Evolutionary conservation across 2,113 vertebrate genomes (phyloP).

Genomic region (Thunnus thynnus): DNA sequence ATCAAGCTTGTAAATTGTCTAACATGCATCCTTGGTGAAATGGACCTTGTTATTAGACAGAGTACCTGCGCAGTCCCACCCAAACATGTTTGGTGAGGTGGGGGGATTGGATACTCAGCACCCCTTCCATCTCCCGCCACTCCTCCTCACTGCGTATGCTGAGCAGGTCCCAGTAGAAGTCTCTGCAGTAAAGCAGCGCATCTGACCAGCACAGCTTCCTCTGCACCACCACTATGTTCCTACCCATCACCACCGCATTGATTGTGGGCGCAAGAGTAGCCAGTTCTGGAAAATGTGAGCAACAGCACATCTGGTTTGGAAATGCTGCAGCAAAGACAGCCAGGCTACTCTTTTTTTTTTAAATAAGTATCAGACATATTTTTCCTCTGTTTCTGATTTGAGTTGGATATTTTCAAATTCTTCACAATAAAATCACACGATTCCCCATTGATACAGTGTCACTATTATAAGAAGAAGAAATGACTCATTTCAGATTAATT

Average conservation of each 20-base stretch:
- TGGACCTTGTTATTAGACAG: not conserved
- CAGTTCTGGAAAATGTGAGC: not conserved
- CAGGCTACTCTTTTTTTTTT: too few species aligned
- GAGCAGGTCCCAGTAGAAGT: slow-evolving; percentile 35
- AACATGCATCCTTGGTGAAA: not conserved
- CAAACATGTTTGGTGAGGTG: slow-evolving; percentile 32
- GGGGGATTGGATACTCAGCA: not conserved
- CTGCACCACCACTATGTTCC: not conserved
- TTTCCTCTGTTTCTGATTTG: too few species aligned
- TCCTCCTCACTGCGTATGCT: slow-evolving; percentile 28
- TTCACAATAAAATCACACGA: too few species aligned
- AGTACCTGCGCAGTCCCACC: slow-evolving; percentile 48
- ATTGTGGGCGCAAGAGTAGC: not conserved
- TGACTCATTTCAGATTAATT: too few species aligned
- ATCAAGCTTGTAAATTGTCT: too few species aligned
- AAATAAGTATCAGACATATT: too few species aligned
- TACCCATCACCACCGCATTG: not conserved
- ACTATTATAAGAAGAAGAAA: too few species aligned
- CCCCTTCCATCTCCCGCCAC: slow-evolving; percentile 13
- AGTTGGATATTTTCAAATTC: too few species aligned
- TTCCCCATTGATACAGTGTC: too few species aligned
- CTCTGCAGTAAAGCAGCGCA: slow-evolving; percentile 51
- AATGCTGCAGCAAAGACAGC: not conserved
- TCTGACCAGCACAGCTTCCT: slow-evolving; percentile 44
- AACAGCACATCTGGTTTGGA: not conserved